Base-by-base conservation (phyloP, 2,113 vertebrate species). In the Theristicus caerulescens region DNA sequence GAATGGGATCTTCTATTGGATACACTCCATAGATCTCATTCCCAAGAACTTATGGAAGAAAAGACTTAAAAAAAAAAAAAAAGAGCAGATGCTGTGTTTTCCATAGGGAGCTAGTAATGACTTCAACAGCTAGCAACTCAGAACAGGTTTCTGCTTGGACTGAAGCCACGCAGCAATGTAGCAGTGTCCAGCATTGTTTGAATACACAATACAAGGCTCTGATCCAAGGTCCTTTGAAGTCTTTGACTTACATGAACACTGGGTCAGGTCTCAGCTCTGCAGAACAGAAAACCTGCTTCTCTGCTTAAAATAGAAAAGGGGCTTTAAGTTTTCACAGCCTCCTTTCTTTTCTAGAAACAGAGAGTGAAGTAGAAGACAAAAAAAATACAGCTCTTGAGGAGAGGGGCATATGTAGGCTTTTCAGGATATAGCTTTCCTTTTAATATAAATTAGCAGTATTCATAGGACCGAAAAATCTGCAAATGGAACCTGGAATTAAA, bases 81-180 rank as follows among this genome's bases (percentile, higher is more conserved):
- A 59, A 44, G 25, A 61, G 34, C 40, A 88, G 71, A 82, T 85
- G 69, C 70, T 94, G 73, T 72, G 40, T 73, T 93, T 91, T 91
- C 34, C 32, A 51, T 29, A 54, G 38, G 64, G 88, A 94, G 26
- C 47, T 27, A 76, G 62, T 62, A 89, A 92, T 79, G 64, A 90
- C 78, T 59, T 81, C 70, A 94, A 86, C 77, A 94, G 58, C 80
- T 42, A 87, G 46, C 47, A 87, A 52, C 65, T 86, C 51, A 0
- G 72, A 94, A 82, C 73, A 84, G 71, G 90, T 92, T 83, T 94
- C 67, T 94, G 91, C 74, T 70, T 91, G 95, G 91, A 90, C 31
- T 67, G 74, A 82, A 93, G 94, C 96, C 94, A 91, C 0, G 0
- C 21, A 67, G 57, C 72, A 74, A 44, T n/a, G 73, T n/a, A 90